Base-by-base conservation (phyloP, 64 coral and sea anemone genomes). In the Catalaphyllia jardinei region DNA sequence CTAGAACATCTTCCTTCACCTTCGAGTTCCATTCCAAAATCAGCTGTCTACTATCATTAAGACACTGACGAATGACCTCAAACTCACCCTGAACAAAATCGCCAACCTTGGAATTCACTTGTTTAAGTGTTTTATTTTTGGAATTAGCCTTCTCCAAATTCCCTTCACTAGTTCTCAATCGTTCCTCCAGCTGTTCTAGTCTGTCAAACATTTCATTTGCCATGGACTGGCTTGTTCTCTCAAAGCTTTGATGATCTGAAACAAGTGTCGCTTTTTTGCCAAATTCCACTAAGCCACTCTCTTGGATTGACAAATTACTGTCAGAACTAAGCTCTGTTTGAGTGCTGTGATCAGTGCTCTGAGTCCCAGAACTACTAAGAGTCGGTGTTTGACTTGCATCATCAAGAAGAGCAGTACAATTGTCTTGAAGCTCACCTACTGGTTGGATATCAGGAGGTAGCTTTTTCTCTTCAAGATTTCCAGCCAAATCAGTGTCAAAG, bases 381-480 rank as follows among this genome's bases (percentile, higher is more conserved):
- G 91, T 97, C 6, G 93, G 71, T 4, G 95, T 97, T 80, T 94
- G 95, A 50, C 95, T 97, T 0, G 95, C 84, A 60, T 97, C 92
- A 15, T 94, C 86, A 60, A 83, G 67, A 54, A 83, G 83, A 28
- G 72, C 83, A 27, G 87, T 1, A 71, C 92, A 46, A 30, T 89
- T 24, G 59, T 74, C 88, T 90, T 89, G 29, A 87, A 77, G 29
- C 62, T 91, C 76, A 63, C 78, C 82, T 62, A 74, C 18, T 75
- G 89, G 83, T 62, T 75, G 85, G 42, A 76, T 20, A 60, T 93
- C 72, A 67, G n/a, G 30, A n/a, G 76, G 31, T 2, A 17, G 4
- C 18, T 90, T 73, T 10, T 38, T 61, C 19, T 60, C 74, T 69
- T 67, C 25, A 28, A 22, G 0, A 71, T 89, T 52, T 22, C 20